phyloP scores from a whole-genome alignment of 1,140 invertebrate species.

The Drosophila mojavensis region DNA sequence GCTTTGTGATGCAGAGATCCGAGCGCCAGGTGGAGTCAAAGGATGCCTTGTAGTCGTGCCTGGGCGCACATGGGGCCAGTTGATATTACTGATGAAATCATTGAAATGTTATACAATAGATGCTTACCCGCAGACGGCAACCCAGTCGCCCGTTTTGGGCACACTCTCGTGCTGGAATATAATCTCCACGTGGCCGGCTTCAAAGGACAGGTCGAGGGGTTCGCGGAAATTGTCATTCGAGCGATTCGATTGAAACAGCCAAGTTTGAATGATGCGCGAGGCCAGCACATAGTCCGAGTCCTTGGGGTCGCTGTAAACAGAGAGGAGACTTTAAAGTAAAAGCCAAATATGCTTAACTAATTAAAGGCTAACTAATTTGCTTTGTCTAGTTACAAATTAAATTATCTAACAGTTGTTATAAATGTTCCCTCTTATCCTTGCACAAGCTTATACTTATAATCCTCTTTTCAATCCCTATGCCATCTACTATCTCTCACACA shows the following conservation, averaged over 20 bases:
- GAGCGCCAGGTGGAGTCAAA: slow-evolving; percentile 82
- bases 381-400: too few species aligned
- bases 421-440: too few species aligned
- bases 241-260: slow-evolving; percentile 83
- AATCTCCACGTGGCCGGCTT: slow-evolving; percentile 83
- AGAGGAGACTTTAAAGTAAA: too few species aligned
- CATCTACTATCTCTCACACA: background rate
- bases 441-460: too few species aligned
- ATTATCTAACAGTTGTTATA: too few species aligned
- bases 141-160: slow-evolving; percentile 77
- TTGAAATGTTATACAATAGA: background rate
- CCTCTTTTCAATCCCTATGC: background rate
- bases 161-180: slow-evolving; percentile 83
- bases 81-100: background rate
- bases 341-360: too few species aligned
- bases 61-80: slow-evolving; percentile 9
- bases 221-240: slow-evolving; percentile 76
- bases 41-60: slow-evolving; percentile 81
- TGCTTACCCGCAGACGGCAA: slow-evolving; percentile 78
- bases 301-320: slow-evolving; percentile 85
- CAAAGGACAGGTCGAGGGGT: slow-evolving; percentile 77
- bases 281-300: slow-evolving; percentile 88
- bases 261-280: slow-evolving; percentile 86
- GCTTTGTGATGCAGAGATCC: slow-evolving; percentile 85
- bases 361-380: too few species aligned